These are phyloP conservation scores for Cossypha heuglini DNA, from an alignment of 2,797 vertebrate species.

Conservation along the genomic window DNA sequence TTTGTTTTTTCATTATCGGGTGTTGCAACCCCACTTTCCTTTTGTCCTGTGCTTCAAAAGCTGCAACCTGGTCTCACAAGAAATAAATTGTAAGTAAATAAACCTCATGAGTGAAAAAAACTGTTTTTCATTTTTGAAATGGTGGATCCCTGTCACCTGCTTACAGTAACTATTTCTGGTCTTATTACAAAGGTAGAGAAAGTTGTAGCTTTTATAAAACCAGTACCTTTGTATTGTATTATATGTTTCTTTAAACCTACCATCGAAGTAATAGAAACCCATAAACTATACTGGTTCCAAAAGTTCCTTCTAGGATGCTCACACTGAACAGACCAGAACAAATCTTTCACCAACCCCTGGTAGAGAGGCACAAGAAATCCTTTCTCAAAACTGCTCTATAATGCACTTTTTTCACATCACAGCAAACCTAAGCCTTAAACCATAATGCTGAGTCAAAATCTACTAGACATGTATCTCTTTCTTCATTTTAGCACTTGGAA, in stretches of 20 bases:
- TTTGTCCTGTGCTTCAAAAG: not conserved
- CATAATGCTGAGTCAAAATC: not conserved
- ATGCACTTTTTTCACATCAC: not conserved
- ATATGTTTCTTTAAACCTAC: not conserved
- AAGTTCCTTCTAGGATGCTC: constrained; percentile 8
- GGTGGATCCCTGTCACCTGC: not conserved
- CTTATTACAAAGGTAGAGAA: not conserved
- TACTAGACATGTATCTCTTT: not conserved
- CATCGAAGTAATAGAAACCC: constrained; percentile 30
- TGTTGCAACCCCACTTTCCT: not conserved
- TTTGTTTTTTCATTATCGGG: not conserved
- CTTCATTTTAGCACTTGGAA: not conserved
- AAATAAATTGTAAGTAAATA: not conserved
- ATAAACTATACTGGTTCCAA: not conserved
- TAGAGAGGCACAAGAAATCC: not conserved
- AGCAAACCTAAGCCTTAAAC: not conserved
- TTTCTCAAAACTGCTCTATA: not conserved
- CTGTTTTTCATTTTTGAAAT: not conserved
- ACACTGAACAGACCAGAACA: not conserved
- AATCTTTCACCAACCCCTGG: not conserved
- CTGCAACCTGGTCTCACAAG: not conserved
- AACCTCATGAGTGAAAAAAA: not conserved
- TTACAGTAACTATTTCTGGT: not conserved
- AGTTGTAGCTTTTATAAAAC: not conserved
- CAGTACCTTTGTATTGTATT: not conserved